Percentiles rank a stretch among this genome's conserved stretches.
Evolutionary conservation across 2,113 vertebrate species (phyloP).

Genomic region (Acanthochromis polyacanthus): DNA sequence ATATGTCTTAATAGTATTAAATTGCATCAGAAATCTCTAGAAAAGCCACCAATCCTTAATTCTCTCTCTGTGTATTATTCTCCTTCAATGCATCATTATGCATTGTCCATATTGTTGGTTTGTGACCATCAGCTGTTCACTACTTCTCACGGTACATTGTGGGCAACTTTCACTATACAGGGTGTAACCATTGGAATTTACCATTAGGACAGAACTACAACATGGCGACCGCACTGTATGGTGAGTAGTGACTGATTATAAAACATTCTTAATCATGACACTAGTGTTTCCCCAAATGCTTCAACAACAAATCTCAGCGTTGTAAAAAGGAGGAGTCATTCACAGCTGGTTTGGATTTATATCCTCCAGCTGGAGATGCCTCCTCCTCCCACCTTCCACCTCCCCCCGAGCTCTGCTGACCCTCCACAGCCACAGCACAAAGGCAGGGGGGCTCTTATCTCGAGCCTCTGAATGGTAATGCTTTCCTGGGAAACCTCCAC

Average conservation of each 20-base stretch:
- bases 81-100: too few species aligned
- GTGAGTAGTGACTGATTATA: neutral
- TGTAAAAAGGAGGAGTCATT: constrained; percentile 20
- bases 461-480: constrained; percentile 48
- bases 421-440: constrained; percentile 51
- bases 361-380: constrained; percentile 59
- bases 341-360: constrained; percentile 52
- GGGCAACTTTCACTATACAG: too few species aligned
- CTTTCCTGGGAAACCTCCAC: constrained; percentile 68
- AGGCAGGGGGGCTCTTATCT: constrained; percentile 51
- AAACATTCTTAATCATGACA: constrained; percentile 2
- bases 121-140: too few species aligned
- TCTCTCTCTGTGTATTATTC: too few species aligned
- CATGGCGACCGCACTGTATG: too few species aligned
- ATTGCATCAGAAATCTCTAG: too few species aligned
- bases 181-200: too few species aligned
- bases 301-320: neutral
- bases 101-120: too few species aligned
- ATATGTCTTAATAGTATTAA: too few species aligned
- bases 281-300: neutral
- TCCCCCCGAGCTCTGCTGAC: constrained; percentile 48
- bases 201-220: too few species aligned
- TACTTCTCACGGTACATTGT: too few species aligned
- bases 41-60: too few species aligned
- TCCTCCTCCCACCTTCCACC: neutral